These are phyloP conservation scores for Arctocebus calabarensis DNA, from an alignment of 2,797 vertebrate species.

Conservation along the genomic window DNA sequence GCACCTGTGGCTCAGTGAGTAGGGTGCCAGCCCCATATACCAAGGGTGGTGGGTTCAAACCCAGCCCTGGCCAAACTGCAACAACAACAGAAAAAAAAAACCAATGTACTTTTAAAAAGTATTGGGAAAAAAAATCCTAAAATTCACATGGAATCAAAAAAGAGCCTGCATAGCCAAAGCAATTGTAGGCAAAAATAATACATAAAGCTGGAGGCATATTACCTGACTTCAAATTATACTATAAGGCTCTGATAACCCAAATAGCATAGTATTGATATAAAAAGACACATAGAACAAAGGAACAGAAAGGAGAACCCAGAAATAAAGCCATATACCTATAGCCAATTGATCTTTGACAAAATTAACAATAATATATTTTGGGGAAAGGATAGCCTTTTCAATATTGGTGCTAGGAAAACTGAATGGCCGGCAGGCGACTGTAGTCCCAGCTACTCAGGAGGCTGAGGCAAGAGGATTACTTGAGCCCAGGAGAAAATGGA, in stretches of 20 bases:
- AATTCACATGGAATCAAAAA: background rate
- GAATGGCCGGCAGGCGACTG: background rate
- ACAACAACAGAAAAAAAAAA: too few relatives aligned
- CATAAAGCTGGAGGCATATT: background rate
- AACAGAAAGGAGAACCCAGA: background rate
- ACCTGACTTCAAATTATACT: background rate
- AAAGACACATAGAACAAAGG: background rate
- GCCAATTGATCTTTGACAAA: background rate
- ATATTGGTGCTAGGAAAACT: background rate
- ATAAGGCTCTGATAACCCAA: background rate
- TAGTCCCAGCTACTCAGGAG: too few relatives aligned
- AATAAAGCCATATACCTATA: background rate
- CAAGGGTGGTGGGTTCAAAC: too few relatives aligned
- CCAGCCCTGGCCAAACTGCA: too few relatives aligned
- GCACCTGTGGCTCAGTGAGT: too few relatives aligned
- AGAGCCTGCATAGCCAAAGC: background rate
- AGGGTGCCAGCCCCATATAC: too few relatives aligned
- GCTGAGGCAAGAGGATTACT: too few relatives aligned
- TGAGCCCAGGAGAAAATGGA: background rate
- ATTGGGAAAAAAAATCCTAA: background rate
- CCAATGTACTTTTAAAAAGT: too few relatives aligned
- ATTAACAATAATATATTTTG: background rate
- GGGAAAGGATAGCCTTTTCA: background rate
- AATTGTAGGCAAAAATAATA: background rate
- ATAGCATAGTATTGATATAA: background rate